Conservation (phyloP, 37 sponge, comb jelly and placozoan species). For the Chondrosia reniformis region DNA sequence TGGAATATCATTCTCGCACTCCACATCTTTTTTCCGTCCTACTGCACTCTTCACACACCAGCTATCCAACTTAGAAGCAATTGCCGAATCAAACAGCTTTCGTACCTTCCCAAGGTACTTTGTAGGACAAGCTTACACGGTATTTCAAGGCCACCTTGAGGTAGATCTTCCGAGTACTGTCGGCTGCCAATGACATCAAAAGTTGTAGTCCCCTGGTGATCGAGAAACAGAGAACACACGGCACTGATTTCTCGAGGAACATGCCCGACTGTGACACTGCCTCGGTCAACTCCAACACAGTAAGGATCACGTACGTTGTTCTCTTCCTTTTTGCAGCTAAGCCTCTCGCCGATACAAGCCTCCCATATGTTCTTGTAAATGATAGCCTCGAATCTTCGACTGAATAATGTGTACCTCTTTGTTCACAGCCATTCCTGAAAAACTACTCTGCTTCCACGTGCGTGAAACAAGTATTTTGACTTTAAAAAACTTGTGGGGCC, state of each 20-base stretch:
- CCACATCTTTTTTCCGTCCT: background rate
- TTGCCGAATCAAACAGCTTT: slow-evolving; percentile 8
- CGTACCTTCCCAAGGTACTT: slow-evolving; percentile 15
- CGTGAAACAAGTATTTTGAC: background rate
- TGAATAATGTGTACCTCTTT: background rate
- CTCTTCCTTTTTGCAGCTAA: slow-evolving; percentile 19
- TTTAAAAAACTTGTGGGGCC: too few relatives aligned
- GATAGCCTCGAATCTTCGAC: slow-evolving; percentile 6
- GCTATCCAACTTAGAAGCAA: background rate
- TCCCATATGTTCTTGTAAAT: slow-evolving; percentile 13
- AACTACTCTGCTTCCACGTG: background rate
- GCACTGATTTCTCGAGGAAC: slow-evolving; percentile 37
- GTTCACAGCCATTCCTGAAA: background rate
- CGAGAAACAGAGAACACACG: slow-evolving; percentile 31
- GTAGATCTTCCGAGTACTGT: slow-evolving; percentile 25
- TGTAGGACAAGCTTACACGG: slow-evolving; percentile 25
- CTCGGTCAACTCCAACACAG: slow-evolving; percentile 16
- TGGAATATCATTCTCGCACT: background rate
- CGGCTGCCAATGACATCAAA: slow-evolving; percentile 14
- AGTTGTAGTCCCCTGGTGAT: slow-evolving; percentile 12
- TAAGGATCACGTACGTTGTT: slow-evolving; percentile 35
- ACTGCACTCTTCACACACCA: background rate
- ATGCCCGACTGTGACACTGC: slow-evolving; percentile 23
- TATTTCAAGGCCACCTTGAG: slow-evolving; percentile 46
- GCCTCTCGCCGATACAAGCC: slow-evolving; percentile 24